Evolutionary conservation across 2,888 invertebrate species (phyloP), one percentile per base, ranked within the genome.

Genomic region (Listrodromus nycthemerus): DNA sequence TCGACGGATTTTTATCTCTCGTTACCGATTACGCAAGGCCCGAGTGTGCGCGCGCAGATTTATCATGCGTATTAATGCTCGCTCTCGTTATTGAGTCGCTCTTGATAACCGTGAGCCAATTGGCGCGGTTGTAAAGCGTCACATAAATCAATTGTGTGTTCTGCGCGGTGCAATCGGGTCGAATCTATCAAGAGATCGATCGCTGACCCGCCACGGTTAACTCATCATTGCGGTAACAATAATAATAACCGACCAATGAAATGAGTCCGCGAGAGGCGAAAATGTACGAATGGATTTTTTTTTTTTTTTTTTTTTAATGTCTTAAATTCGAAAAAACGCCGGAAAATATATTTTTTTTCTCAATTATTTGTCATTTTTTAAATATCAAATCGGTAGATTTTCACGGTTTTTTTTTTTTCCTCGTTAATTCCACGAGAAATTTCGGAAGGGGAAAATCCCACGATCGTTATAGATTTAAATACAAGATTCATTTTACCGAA

Each of bases 121-220:
- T 78, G 82, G 74, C 30, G 37, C 61, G 74, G 55, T 75, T 78
- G 78, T 82, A 82, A 82, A 82, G 78, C 79, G 86, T 88, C 85
- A 77, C 88, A 89, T 88, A 89, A 91, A 90, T 91, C 91, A 91
- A 91, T 91, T 91, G 90, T 84, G 45, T 69, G 58, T 16, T n/a
- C 50, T 24, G 58, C 73, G 10, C 77, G 41, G 80, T 71, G 83
- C 82, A 55, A 70, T 67, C 87, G 81, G 90, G 88, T 91, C 90
- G 88, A 89, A 90, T 89, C 90, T 88, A 89, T 90, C 87, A 86
- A 87, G 80, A 84, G 88, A 89, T 90, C 89, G 89, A 90, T 91
- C 87, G 77, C 41, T 61, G 41, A 63, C 45, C 82, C 52, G 55
- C 61, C 45, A 45, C 58, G 63, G 74, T n/a, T 61, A 4, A 27